Conservation (phyloP, 2,113 vertebrate genomes). For the Sebastes schlegelii region DNA sequence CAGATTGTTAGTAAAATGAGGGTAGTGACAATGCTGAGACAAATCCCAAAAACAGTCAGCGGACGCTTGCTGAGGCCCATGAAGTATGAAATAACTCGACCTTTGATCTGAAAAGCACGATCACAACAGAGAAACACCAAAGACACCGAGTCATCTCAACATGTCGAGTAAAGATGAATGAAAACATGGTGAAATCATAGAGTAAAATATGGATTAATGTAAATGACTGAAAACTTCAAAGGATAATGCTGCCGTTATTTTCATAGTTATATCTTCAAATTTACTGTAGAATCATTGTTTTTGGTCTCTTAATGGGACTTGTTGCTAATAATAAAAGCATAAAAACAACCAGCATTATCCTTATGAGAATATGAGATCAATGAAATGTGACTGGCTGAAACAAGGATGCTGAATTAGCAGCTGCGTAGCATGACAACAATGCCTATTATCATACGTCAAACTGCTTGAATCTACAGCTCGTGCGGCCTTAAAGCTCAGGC, state of each 20-base stretch:
- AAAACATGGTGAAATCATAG: constrained; percentile 41
- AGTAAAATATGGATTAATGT: constrained; percentile 1
- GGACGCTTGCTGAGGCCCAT: constrained; percentile 90
- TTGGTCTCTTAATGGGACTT: neutral
- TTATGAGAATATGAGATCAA: constrained; percentile 11
- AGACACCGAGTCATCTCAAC: constrained; percentile 54
- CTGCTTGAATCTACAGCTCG: constrained; percentile 33
- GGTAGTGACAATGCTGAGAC: constrained; percentile 84
- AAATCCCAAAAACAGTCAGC: constrained; percentile 90
- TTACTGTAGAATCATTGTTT: neutral
- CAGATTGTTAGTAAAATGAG: constrained; percentile 88
- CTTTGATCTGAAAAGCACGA: constrained; percentile 91
- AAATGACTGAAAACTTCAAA: constrained; percentile 34
- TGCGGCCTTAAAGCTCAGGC: constrained; percentile 7
- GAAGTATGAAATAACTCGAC: constrained; percentile 89
- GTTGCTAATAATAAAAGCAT: neutral
- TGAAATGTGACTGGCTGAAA: constrained; percentile 26
- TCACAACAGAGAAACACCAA: constrained; percentile 81
- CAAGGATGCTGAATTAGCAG: constrained; percentile 37
- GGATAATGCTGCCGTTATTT: constrained; percentile 16
- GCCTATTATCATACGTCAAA: neutral
- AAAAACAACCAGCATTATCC: constrained; percentile 11
- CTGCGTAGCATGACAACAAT: constrained; percentile 7
- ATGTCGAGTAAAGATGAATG: constrained; percentile 38
- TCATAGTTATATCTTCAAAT: neutral